A percentile compares a stretch with the other conserved stretches of the same genome.
These are phyloP conservation scores for Pelosia muscerda DNA, from an alignment of 2,888 invertebrate species.

Conservation along the genomic window DNA sequence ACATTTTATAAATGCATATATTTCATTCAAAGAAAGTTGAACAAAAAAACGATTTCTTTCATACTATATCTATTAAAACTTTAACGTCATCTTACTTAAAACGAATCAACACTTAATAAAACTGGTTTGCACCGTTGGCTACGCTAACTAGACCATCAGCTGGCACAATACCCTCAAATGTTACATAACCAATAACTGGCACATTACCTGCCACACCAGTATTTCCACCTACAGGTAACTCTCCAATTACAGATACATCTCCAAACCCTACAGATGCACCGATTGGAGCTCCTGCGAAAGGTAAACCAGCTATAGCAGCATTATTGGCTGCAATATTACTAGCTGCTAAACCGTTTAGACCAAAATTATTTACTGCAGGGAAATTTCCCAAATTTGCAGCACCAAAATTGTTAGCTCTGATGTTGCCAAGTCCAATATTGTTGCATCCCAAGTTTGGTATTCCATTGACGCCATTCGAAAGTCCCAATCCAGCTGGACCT, in stretches of 20 bases:
- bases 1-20: background rate
- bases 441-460: conserved; percentile 10
- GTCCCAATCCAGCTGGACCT: background rate
- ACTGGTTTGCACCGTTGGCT: conserved; percentile 55
- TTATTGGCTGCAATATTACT: conserved; percentile 26
- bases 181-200: conserved; percentile 78
- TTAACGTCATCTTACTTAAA: background rate
- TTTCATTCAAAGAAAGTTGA: background rate
- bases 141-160: conserved; percentile 75
- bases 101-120: conserved; percentile 33
- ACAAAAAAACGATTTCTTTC: background rate
- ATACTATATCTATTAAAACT: background rate
- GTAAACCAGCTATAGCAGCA: conserved; percentile 16
- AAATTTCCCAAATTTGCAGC: conserved; percentile 20
- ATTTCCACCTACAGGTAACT: conserved; percentile 71
- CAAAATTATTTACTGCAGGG: conserved; percentile 22
- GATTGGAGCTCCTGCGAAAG: conserved; percentile 15
- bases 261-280: conserved; percentile 58
- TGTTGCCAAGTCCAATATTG: conserved; percentile 25
- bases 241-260: conserved; percentile 67
- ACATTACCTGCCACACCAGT: conserved; percentile 72
- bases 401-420: conserved; percentile 25
- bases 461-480: background rate
- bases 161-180: conserved; percentile 76
- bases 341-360: conserved; percentile 17